A percentile compares a stretch with the other conserved stretches of the same genome.
Conservation (phyloP, 2,888 invertebrate species). For the Mesoligia furuncula region DNA sequence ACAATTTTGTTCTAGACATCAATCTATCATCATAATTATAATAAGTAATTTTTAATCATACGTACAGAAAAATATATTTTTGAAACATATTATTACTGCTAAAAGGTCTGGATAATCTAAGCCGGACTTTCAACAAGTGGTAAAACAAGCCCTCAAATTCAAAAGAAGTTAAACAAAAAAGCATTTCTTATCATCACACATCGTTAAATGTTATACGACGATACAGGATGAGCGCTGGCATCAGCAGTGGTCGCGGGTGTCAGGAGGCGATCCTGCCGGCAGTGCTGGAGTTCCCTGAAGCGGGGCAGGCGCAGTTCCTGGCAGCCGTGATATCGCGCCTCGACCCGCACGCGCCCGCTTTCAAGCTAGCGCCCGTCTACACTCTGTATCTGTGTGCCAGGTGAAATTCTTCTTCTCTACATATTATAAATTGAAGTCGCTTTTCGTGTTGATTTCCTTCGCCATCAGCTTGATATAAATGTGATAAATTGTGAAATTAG, state of each 20-base stretch:
- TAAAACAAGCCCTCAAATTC: constrained; percentile 28
- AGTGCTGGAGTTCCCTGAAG: constrained; percentile 98
- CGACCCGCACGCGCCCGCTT: constrained; percentile 96
- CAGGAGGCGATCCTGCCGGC: constrained; percentile 98
- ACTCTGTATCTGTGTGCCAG: constrained; percentile 98
- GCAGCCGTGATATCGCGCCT: constrained; percentile 96
- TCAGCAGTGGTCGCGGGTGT: constrained; percentile 88
- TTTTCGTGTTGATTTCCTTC: neutral
- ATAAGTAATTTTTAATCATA: neutral
- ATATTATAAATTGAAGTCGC: neutral
- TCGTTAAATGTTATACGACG: neutral
- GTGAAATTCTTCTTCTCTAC: constrained; percentile 71
- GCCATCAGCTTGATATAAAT: neutral
- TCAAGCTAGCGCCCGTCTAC: constrained; percentile 99
- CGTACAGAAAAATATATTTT: neutral
- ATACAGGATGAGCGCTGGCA: constrained; percentile 75
- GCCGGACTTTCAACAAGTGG: constrained; percentile 21
- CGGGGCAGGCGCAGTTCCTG: constrained; percentile 97
- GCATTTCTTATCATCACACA: neutral
- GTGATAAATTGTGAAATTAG: neutral
- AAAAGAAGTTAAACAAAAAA: constrained; percentile 3
- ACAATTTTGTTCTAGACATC: neutral
- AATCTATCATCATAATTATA: neutral
- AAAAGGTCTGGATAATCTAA: neutral
- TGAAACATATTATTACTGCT: neutral